Conservation (phyloP, 2,888 invertebrate species). For the Heliconius ismenius region DNA sequence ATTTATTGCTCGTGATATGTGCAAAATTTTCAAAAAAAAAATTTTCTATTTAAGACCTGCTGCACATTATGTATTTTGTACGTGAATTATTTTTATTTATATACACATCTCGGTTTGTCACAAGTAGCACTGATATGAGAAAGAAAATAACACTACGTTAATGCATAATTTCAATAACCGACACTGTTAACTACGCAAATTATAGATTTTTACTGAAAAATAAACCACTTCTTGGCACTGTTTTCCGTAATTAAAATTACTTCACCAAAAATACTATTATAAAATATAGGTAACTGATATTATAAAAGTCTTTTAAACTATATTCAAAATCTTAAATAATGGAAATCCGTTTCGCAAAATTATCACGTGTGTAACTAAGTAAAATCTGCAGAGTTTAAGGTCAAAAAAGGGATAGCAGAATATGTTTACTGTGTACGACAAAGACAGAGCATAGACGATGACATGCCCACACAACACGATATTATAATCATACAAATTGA, state of each 20-base stretch:
- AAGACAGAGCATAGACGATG: conserved; percentile 57
- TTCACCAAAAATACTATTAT: background rate
- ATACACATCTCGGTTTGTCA: background rate
- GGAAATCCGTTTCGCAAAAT: conserved; percentile 40
- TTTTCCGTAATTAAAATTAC: background rate
- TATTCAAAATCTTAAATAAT: conserved; percentile 9
- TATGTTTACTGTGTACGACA: conserved; percentile 49
- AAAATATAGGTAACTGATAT: background rate
- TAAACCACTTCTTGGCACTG: background rate
- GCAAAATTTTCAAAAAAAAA: conserved; percentile 65
- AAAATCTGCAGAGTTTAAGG: conserved; percentile 70
- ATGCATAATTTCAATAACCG: background rate
- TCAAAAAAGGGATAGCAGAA: conserved; percentile 63
- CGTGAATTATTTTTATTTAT: conserved; percentile 39
- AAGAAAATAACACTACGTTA: background rate
- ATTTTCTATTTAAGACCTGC: conserved; percentile 74
- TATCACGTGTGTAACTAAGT: conserved; percentile 49
- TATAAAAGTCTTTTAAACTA: conserved; percentile 20
- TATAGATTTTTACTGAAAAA: conserved; percentile 3
- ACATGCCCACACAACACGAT: conserved; percentile 47
- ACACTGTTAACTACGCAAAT: conserved; percentile 1
- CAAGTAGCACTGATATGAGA: background rate
- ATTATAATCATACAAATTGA: conserved; percentile 13
- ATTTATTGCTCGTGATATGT: conserved; percentile 73
- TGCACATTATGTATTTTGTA: conserved; percentile 65